Conservation (phyloP, 1,140 invertebrate genomes). For the Trichogramma pretiosum region DNA sequence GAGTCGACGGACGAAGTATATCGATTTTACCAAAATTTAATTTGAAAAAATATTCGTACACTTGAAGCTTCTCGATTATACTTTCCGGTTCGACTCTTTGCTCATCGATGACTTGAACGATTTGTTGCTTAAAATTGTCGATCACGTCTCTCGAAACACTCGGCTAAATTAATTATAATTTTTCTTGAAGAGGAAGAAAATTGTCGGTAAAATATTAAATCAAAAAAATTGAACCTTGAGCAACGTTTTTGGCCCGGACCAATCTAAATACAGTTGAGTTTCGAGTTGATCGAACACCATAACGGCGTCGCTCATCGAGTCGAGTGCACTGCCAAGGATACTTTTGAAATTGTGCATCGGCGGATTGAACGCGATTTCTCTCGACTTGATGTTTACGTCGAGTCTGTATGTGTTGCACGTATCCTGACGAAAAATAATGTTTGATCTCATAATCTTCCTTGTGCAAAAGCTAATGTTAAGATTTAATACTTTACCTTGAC, state of each 20-base stretch:
- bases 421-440: conserved; percentile 4
- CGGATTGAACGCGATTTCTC: conserved; percentile 68
- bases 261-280: conserved; percentile 57
- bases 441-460: neutral
- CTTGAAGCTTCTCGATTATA: conserved; percentile 56
- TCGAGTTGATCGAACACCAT: conserved; percentile 65
- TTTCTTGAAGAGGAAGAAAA: too few relatives aligned
- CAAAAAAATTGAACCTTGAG: conserved; percentile 53
- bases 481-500: conserved; percentile 54
- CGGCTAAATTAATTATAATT: too few relatives aligned
- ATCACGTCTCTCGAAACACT: conserved; percentile 12
- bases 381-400: conserved; percentile 58
- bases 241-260: conserved; percentile 32
- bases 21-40: too few relatives aligned
- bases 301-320: conserved; percentile 62
- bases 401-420: conserved; percentile 51
- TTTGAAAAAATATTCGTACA: conserved; percentile 22
- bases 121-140: conserved; percentile 46
- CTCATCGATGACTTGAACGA: conserved; percentile 56
- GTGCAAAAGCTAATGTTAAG: neutral
- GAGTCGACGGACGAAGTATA: too few relatives aligned
- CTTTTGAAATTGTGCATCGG: conserved; percentile 66
- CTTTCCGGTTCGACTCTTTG: conserved; percentile 59
- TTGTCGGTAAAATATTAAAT: too few relatives aligned
- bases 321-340: conserved; percentile 60